A percentile compares a stretch with the other conserved stretches of the same genome.
Evolutionary conservation across 2,888 invertebrate species (phyloP).

Genomic region (Caenorhabditis wallacei): DNA sequence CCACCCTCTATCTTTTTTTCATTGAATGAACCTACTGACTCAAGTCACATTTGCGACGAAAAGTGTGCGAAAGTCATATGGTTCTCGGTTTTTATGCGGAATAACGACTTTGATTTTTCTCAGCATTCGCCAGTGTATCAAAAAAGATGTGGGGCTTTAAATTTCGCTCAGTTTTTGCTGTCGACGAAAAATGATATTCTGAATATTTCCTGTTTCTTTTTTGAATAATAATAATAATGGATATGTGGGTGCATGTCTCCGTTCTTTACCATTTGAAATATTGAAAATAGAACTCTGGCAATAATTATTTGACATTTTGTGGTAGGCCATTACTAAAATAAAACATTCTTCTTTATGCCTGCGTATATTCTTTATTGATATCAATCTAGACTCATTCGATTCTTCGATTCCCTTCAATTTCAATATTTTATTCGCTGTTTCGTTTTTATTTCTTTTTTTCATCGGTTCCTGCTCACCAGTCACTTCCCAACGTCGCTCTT

Average conservation of each 20-base stretch:
- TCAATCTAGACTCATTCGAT: slow-evolving; percentile 5
- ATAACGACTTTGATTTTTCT: slow-evolving; percentile 26
- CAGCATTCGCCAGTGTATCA: slow-evolving; percentile 27
- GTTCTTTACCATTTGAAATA: background rate
- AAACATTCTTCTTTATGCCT: background rate
- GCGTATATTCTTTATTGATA: background rate
- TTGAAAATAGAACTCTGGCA: background rate
- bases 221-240: background rate
- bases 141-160: slow-evolving; percentile 15
- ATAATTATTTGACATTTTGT: slow-evolving; percentile 40
- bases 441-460: slow-evolving; percentile 31
- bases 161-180: slow-evolving; percentile 4
- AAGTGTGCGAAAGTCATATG: slow-evolving; percentile 64
- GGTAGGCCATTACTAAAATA: slow-evolving; percentile 30
- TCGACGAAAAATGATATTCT: slow-evolving; percentile 37
- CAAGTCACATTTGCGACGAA: slow-evolving; percentile 42
- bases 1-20: slow-evolving; percentile 25
- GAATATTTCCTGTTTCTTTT: slow-evolving; percentile 7
- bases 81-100: slow-evolving; percentile 52
- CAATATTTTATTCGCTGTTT: slow-evolving; percentile 38
- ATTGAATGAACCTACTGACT: slow-evolving; percentile 25
- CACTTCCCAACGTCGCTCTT: slow-evolving; percentile 23
- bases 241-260: background rate
- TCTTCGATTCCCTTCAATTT: slow-evolving; percentile 30
- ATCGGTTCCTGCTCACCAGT: slow-evolving; percentile 17